Evolutionary conservation across 2,113 vertebrate species (phyloP), one percentile per base, ranked within the genome.

Genomic region (Sander lucioperca): DNA sequence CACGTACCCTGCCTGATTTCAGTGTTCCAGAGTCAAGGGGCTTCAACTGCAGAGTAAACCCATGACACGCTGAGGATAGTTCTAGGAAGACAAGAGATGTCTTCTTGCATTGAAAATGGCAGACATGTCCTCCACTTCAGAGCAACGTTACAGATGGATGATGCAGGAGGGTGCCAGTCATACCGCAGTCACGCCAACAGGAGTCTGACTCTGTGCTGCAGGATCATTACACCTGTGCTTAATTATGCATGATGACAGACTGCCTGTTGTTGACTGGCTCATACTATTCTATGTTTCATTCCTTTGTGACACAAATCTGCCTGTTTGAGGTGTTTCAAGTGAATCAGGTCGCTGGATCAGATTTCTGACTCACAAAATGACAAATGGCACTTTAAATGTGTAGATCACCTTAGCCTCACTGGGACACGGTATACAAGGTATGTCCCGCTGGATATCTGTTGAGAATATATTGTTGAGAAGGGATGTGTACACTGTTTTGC

Each of bases 391-490:
- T n/a, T 43, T 7, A 23, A 43, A 64, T 64, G 10, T 63, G 39
- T 10, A 94, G 82, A 88, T 96, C 85, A 93, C 93, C 1, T 76
- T 96, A 80, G 83, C 92, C 66, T 96, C 96, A 2, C 88, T 96
- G 82, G 96, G 96, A 63, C 93, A 91, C 84, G 95, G 96, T 66
- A n/a, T n/a, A n/a, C n/a, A 96, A 96, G 94, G 95, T 96, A 10
- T 39, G 39, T 3, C 39, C 39, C 39, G 10, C 10, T 11, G 39
- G 39, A 43, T 43, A 43, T 43, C 39, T 43, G 39, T 11, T 43
- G 9, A 10, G 2, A 43, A 43, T 3, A 0, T 43, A 11, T 43
- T 10, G 6, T 3, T 39, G 14, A 30, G 11, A 15, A 8, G 33
- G 5, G 36, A 13, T 16, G 39, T 2, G 27, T 30, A 16, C 45